Percentiles rank a stretch among this genome's conserved stretches.
Evolutionary conservation across 2,113 vertebrate genomes (phyloP).

Genomic region (Prietella phreatophila): DNA sequence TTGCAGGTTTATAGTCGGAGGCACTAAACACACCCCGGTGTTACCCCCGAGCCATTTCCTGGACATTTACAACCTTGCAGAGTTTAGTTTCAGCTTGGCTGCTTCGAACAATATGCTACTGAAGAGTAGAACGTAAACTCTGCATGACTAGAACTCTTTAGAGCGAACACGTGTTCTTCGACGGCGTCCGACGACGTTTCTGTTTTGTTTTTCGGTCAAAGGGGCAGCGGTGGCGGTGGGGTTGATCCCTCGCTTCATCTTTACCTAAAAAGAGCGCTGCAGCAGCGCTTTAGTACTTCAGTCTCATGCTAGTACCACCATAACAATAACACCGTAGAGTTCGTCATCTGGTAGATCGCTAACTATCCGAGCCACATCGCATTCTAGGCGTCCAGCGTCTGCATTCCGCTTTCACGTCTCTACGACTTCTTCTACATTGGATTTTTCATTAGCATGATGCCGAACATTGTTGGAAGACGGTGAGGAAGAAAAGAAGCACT

Average conservation of each 20-base stretch:
- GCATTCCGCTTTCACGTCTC: too few relatives aligned
- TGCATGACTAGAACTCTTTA: neutral
- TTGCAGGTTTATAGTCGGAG: neutral
- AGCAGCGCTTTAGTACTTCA: neutral
- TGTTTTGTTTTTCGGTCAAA: too few relatives aligned
- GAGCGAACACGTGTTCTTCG: neutral
- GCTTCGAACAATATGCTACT: neutral
- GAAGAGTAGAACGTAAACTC: neutral
- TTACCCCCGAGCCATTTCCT: neutral
- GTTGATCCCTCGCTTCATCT: neutral
- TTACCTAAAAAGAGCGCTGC: neutral
- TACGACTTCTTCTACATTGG: too few relatives aligned
- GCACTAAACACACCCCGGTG: constrained; percentile 12
- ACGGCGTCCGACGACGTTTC: neutral
- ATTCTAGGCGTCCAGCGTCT: too few relatives aligned
- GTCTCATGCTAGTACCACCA: too few relatives aligned
- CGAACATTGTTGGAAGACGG: too few relatives aligned
- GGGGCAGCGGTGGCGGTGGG: neutral
- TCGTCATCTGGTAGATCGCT: too few relatives aligned
- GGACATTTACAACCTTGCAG: constrained; percentile 9
- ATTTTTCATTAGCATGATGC: too few relatives aligned
- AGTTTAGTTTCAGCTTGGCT: neutral
- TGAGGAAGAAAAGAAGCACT: too few relatives aligned
- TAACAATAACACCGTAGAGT: too few relatives aligned
- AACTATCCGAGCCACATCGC: too few relatives aligned